These are phyloP conservation scores for Anguilla megastoma DNA, from an alignment of 2,797 vertebrate genomes.

Conservation along the genomic window DNA sequence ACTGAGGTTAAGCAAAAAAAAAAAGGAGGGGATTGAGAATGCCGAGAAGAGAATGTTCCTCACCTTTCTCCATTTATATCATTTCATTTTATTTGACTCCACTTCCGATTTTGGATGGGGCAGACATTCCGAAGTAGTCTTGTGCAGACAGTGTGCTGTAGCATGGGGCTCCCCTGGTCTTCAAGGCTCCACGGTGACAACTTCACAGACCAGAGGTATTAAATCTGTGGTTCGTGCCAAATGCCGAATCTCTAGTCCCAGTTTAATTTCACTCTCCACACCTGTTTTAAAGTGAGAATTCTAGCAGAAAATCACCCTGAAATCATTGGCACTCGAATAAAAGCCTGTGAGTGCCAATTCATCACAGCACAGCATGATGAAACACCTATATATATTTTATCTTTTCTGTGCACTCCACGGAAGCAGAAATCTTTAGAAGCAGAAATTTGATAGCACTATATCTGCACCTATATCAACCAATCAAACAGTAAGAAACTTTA, in stretches of 20 bases:
- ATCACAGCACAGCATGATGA: not conserved
- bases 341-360: not conserved
- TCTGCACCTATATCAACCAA: not conserved
- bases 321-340: not conserved
- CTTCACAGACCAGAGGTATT: not conserved
- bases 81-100: not conserved
- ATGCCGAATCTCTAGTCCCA: not conserved
- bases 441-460: not conserved
- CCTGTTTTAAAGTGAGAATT: not conserved
- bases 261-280: not conserved
- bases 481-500: not conserved
- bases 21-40: not conserved
- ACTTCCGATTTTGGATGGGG: not conserved
- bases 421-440: not conserved
- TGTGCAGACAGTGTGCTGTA: not conserved
- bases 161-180: not conserved
- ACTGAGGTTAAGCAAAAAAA: constrained; percentile 2
- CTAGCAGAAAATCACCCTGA: not conserved
- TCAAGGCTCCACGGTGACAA: not conserved
- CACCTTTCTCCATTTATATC: too few relatives aligned
- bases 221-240: not conserved
- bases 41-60: not conserved
- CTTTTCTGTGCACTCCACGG: not conserved
- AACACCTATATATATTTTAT: not conserved
- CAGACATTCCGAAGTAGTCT: not conserved